Evolutionary conservation across 2,113 vertebrate genomes (phyloP).

Genomic region (Rhinogobius similis): DNA sequence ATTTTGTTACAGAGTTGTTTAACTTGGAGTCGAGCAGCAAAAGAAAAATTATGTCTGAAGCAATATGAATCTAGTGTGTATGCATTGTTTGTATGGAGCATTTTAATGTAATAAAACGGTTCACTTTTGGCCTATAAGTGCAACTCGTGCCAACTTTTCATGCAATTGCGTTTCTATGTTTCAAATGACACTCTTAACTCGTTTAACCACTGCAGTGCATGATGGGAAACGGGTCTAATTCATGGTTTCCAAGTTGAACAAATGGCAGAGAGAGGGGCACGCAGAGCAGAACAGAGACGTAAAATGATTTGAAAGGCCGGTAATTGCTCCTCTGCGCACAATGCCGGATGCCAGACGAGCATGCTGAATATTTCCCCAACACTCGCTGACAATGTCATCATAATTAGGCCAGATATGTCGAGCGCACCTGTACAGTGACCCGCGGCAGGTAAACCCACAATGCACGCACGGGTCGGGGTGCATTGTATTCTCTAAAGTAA

Average conservation of each 20-base stretch:
- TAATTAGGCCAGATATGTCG: conserved; percentile 48
- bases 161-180: neutral
- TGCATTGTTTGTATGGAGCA: conserved; percentile 97
- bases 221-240: conserved; percentile 31
- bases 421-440: conserved; percentile 51
- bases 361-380: conserved; percentile 63
- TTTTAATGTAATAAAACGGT: conserved; percentile 85
- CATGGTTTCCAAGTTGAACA: neutral
- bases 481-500: neutral
- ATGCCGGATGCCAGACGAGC: conserved; percentile 51
- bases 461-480: conserved; percentile 7
- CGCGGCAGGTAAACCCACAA: conserved; percentile 15
- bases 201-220: conserved; percentile 5
- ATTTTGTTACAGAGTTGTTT: conserved; percentile 99
- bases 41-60: conserved; percentile 86
- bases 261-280: conserved; percentile 19
- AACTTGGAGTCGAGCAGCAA: conserved; percentile 84
- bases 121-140: conserved; percentile 75
- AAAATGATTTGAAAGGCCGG: conserved; percentile 57
- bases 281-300: conserved; percentile 26
- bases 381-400: conserved; percentile 55
- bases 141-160: conserved; percentile 13
- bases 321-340: conserved; percentile 61
- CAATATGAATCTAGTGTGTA: conserved; percentile 96
- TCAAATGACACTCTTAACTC: neutral